Evolutionary conservation across 2,888 invertebrate species (phyloP).

Genomic region (Thelaira solivaga): DNA sequence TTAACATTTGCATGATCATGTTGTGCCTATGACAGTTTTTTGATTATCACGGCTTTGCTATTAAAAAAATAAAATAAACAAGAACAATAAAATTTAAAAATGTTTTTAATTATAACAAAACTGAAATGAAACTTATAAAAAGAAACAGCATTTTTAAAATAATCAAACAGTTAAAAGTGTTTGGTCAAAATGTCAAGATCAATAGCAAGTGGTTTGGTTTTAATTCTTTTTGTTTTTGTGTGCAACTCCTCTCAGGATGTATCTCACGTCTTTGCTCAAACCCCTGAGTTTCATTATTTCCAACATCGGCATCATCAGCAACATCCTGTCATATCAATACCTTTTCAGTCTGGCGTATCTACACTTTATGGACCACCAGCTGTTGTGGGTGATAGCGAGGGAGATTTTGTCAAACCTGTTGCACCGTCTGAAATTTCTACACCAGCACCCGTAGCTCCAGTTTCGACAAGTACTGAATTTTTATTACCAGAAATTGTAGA

Average conservation of each 20-base stretch:
- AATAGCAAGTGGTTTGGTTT: slow-evolving; percentile 1
- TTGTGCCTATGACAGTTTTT: neutral
- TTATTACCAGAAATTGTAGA: slow-evolving; percentile 73
- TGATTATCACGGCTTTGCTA: slow-evolving; percentile 39
- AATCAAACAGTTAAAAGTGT: slow-evolving; percentile 38
- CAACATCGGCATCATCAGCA: slow-evolving; percentile 55
- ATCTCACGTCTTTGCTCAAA: slow-evolving; percentile 69
- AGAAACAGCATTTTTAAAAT: neutral
- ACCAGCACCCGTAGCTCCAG: slow-evolving; percentile 67
- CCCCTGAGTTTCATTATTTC: slow-evolving; percentile 68
- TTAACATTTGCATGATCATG: neutral
- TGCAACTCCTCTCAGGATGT: slow-evolving; percentile 65
- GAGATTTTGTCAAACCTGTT: slow-evolving; percentile 34
- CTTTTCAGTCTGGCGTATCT: slow-evolving; percentile 54
- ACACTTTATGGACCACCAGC: slow-evolving; percentile 64
- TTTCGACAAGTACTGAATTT: slow-evolving; percentile 66
- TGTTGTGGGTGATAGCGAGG: neutral
- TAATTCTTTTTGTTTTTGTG: neutral
- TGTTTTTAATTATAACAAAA: neutral
- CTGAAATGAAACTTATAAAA: slow-evolving; percentile 47
- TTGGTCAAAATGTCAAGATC: slow-evolving; percentile 52
- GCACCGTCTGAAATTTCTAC: slow-evolving; percentile 45
- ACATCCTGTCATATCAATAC: slow-evolving; percentile 31
- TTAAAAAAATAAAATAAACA: neutral
- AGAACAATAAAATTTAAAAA: too few species aligned